These are phyloP conservation scores for Diadegma fenestrale DNA, from an alignment of 2,888 invertebrate genomes.

Conservation along the genomic window DNA sequence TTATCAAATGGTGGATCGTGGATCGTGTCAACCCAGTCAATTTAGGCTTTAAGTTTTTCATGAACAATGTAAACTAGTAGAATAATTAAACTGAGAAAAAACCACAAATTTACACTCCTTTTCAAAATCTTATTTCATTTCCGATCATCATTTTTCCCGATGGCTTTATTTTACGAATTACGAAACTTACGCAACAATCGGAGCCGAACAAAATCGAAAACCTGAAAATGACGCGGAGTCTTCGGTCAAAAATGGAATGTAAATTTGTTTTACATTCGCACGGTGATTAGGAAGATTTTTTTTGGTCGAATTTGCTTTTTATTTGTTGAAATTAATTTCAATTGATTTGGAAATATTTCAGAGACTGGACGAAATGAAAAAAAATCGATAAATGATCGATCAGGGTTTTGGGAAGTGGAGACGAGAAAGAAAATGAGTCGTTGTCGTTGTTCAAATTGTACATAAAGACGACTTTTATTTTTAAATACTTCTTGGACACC, in stretches of 20 bases:
- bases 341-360: too few species aligned
- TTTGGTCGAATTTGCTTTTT: too few species aligned
- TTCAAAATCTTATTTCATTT: neutral
- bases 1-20: slow-evolving; percentile 39
- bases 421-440: slow-evolving; percentile 10
- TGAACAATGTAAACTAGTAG: slow-evolving; percentile 43
- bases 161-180: too few species aligned
- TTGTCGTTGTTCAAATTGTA: slow-evolving; percentile 79
- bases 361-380: too few species aligned
- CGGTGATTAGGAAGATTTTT: too few species aligned
- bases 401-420: neutral
- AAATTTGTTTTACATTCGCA: too few species aligned
- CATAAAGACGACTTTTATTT: slow-evolving; percentile 84
- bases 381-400: too few species aligned
- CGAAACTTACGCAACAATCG: too few species aligned
- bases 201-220: too few species aligned
- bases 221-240: too few species aligned
- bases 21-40: slow-evolving; percentile 22
- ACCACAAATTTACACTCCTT: neutral
- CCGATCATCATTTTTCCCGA: neutral
- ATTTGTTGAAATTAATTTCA: too few species aligned
- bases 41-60: slow-evolving; percentile 54
- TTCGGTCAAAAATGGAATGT: too few species aligned
- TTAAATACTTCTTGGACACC: slow-evolving; percentile 83
- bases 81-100: slow-evolving; percentile 24